A percentile compares a stretch with the other conserved stretches of the same genome.
Conservation (phyloP, 1,140 invertebrate species). For the Leptopilina boulardi region DNA sequence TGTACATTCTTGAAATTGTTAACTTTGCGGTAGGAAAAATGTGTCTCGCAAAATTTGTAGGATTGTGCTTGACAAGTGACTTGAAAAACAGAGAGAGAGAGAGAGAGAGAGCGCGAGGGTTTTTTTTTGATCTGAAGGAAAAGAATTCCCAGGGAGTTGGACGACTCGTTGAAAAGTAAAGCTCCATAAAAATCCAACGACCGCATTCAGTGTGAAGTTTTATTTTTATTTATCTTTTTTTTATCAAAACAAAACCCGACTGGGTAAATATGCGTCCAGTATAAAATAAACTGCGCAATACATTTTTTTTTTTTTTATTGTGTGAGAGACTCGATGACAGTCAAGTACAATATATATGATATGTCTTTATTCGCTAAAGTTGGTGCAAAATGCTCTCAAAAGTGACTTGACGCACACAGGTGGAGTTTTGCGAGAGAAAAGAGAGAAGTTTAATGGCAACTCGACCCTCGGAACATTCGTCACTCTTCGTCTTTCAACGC, state of each 20-base stretch:
- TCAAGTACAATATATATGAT: not conserved
- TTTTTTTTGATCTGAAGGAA: constrained; percentile 49
- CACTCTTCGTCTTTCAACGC: constrained; percentile 24
- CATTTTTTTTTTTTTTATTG: not conserved
- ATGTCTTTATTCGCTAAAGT: not conserved
- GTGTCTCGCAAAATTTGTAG: not conserved
- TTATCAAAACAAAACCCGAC: not conserved
- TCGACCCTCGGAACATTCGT: constrained; percentile 24
- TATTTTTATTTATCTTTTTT: constrained; percentile 48
- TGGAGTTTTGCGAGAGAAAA: not conserved
- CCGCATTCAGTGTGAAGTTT: constrained; percentile 43
- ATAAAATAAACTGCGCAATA: constrained; percentile 44
- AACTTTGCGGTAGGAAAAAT: not conserved
- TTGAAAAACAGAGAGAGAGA: constrained; percentile 49
- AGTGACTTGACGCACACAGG: not conserved
- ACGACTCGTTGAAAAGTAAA: constrained; percentile 47
- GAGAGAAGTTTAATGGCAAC: constrained; percentile 19
- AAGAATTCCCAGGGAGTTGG: constrained; percentile 52
- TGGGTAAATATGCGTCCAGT: constrained; percentile 59
- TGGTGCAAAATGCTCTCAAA: not conserved
- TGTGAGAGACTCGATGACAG: constrained; percentile 13
- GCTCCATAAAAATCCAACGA: constrained; percentile 41
- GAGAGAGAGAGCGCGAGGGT: not conserved
- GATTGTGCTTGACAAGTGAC: constrained; percentile 51
- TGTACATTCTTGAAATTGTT: not conserved